Base-by-base conservation (phyloP, 2,888 invertebrate species). In the Diplazon laetatorius region DNA sequence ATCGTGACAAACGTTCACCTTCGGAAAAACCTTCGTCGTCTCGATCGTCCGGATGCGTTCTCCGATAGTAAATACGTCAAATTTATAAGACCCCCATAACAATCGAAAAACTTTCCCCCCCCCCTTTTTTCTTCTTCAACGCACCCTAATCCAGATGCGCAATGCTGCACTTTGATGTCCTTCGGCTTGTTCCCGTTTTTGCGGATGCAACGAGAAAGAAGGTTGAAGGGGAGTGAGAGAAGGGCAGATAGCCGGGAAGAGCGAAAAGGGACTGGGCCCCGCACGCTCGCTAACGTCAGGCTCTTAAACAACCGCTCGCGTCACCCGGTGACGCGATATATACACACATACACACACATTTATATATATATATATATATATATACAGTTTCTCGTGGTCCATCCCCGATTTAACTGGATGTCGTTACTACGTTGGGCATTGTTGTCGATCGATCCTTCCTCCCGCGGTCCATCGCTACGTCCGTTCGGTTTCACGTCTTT, bases 341-440 rank as follows among this genome's bases (percentile, higher is more conserved):
- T 68, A 68, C 50, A 62, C 16, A 35, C 22, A 55, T 55, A 14
- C 48, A 30, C 65, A 22, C 57, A 57, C n/a, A n/a, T n/a, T n/a
- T n/a, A n/a, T n/a, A n/a, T 16, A 18, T 10, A 37, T 20, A 57
- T 68, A 68, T 59, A 62, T 22, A 35, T 37, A 55, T 55, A 14
- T 59, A 30, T 66, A 22, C 57, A 57, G 46, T 72, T 83, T 83
- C 80, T 82, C 82, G 80, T 71, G 59, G 59, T 80, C 75, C 83
- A 80, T 83, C 44, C 48, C 82, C 82, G 87, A 87, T 88, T 89
- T 85, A 88, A 89, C 87, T 88, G 88, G 86, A 87, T 87, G 88
- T 89, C 89, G 87, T 89, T 89, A 89, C 88, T 87, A 86, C 84
- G 82, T 70, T 74, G 82, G 85, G 86, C 88, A 89, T 88, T 89